Percentiles rank a stretch among this genome's conserved stretches.
phyloP scores from a whole-genome alignment of 2,888 invertebrate species.

The Syrista parreyssii region DNA sequence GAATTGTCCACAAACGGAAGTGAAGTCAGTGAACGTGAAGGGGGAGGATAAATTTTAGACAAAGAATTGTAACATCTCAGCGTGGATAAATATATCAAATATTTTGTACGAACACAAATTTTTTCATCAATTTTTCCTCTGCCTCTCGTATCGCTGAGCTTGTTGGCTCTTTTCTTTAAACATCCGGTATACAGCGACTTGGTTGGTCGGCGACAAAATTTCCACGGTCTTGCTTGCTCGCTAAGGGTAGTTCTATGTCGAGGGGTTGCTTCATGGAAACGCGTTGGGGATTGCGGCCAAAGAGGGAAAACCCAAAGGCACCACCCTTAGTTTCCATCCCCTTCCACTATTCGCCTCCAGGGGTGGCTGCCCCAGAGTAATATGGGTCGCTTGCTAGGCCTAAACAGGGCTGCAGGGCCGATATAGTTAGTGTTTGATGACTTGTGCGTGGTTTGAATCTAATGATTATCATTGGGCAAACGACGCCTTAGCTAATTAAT shows the following conservation, averaged over 20 bases:
- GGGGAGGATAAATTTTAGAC: neutral
- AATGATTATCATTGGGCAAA: slow-evolving; percentile 21
- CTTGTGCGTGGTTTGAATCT: slow-evolving; percentile 46
- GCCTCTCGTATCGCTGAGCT: no score
- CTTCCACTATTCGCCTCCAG: neutral
- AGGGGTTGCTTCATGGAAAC: slow-evolving; percentile 1
- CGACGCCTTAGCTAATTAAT: slow-evolving; percentile 15
- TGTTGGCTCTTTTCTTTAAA: no score
- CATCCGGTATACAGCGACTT: no score
- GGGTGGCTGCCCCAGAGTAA: slow-evolving; percentile 27
- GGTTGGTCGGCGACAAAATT: neutral
- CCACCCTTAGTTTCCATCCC: slow-evolving; percentile 18
- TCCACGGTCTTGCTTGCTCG: neutral
- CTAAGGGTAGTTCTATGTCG: neutral
- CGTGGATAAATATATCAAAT: no score
- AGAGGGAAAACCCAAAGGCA: slow-evolving; percentile 22
- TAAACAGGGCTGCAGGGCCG: slow-evolving; percentile 15
- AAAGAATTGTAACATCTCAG: no score
- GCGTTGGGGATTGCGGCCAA: slow-evolving; percentile 5
- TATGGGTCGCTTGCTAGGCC: slow-evolving; percentile 36
- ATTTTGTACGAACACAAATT: no score
- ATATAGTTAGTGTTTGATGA: slow-evolving; percentile 46
- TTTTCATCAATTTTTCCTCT: no score
- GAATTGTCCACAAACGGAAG: slow-evolving; percentile 14
- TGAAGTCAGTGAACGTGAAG: no score